Conservation (phyloP, 2,797 vertebrate species). For the Mormyrus proboscirostris region DNA sequence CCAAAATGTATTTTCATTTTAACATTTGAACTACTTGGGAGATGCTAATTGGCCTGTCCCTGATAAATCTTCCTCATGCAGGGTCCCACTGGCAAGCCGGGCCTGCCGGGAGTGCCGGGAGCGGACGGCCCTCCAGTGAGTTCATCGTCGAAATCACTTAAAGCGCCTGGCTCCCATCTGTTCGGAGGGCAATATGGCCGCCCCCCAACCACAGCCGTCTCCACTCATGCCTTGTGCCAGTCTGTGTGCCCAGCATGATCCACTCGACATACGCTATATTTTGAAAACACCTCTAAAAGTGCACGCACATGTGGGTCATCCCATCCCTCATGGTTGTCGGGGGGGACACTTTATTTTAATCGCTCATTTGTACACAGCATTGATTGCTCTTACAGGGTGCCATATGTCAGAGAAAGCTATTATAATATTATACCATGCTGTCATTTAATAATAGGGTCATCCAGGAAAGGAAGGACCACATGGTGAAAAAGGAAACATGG, state of each 20-base stretch:
- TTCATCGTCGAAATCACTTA: constrained; percentile 20
- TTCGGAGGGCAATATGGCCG: background rate
- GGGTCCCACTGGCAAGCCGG: constrained; percentile 90
- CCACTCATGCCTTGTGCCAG: background rate
- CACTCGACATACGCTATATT: background rate
- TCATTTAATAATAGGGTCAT: constrained; percentile 71
- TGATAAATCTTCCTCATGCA: constrained; percentile 42
- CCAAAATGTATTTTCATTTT: background rate
- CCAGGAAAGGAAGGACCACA: constrained; percentile 90
- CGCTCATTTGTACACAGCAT: background rate
- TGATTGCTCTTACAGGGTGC: background rate
- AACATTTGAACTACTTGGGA: background rate
- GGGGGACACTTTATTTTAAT: background rate
- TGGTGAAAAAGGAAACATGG: constrained; percentile 86
- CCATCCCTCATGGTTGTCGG: background rate
- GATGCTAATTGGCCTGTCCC: background rate
- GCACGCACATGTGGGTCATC: constrained; percentile 3
- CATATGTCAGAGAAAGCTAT: background rate
- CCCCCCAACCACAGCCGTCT: background rate
- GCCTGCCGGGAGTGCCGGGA: constrained; percentile 83
- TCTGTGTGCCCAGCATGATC: background rate
- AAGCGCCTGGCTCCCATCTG: background rate
- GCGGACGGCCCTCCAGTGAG: constrained; percentile 87
- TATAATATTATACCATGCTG: background rate
- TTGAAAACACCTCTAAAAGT: background rate